A percentile compares a stretch with the other conserved stretches of the same genome.
Evolutionary conservation across 2,888 invertebrate genomes (phyloP).

Genomic region (Reticulitermes lucifugus): DNA sequence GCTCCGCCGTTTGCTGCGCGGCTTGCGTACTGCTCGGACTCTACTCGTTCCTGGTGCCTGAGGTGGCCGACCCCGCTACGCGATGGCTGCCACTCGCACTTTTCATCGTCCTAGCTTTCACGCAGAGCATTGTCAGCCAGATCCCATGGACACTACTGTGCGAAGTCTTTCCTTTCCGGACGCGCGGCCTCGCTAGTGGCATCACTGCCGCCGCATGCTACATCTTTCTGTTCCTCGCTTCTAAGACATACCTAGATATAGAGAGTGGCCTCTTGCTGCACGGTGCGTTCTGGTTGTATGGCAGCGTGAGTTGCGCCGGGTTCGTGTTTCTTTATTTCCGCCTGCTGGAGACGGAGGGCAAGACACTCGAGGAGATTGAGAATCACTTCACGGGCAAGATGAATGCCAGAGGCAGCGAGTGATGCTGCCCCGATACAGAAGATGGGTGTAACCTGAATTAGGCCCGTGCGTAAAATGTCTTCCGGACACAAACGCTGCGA

Average conservation of each 20-base stretch:
- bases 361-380: slow-evolving; percentile 67
- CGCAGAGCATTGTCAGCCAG: slow-evolving; percentile 62
- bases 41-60: background rate
- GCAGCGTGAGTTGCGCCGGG: slow-evolving; percentile 64
- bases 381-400: slow-evolving; percentile 48
- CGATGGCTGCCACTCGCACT: slow-evolving; percentile 60
- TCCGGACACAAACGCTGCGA: too few relatives aligned
- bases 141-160: slow-evolving; percentile 70
- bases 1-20: background rate
- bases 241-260: slow-evolving; percentile 68
- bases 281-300: slow-evolving; percentile 68
- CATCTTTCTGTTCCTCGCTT: slow-evolving; percentile 65
- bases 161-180: slow-evolving; percentile 66
- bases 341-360: slow-evolving; percentile 70
- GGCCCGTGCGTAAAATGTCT: too few relatives aligned
- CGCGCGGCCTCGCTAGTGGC: slow-evolving; percentile 68
- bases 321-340: slow-evolving; percentile 67
- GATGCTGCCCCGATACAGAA: slow-evolving; percentile 62
- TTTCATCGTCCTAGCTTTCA: slow-evolving; percentile 64
- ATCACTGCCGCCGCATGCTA: slow-evolving; percentile 69
- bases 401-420: background rate
- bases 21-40: background rate
- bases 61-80: background rate
- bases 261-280: slow-evolving; percentile 64
- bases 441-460: background rate